Base-by-base conservation (phyloP, 1,140 invertebrate species). In the Formica exsecta region DNA sequence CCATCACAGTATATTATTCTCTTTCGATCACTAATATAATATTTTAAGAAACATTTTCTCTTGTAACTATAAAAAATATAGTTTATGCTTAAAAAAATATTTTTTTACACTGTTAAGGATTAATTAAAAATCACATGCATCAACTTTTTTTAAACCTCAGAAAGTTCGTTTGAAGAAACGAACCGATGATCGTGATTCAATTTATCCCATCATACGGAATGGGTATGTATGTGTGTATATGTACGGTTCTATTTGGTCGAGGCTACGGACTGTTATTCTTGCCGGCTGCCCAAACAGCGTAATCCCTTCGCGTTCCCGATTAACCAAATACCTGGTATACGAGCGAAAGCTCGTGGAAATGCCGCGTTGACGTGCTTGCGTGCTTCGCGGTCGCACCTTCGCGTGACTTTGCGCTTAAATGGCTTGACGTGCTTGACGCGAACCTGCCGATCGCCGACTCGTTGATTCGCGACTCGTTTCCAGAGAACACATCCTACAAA, bases 351-450 rank as follows among this genome's bases (percentile, higher is more conserved):
- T 74, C 65, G 51, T 38, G 74, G 79, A 86, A 87, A 86, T 86
- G 51, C 83, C 62, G 80, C 83, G 71, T 77, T 83, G 85, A 87
- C 86, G 84, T 85, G 83, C 65, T 92, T 70, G 92, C 89, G 91
- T 91, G 91, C 61, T 85, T 85, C 86, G 87, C 70, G 89, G 87
- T 90, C 87, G 86, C 77, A 86, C 65, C 88, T 87, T 94, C 88
- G 93, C 93, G 91, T 93, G 93, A 94, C 90, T 89, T 86, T 85
- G 32, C 36, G 84, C 80, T 90, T 86, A 91, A 92, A 90, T 86
- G 74, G 66, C 84, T 74, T 79, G 87, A 86, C 83, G 77, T 83
- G 86, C 90, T 91, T 91, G 90, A 88, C 89, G 77, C 86, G 80
- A 48, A 66, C 65, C 51, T 70, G 79, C 74, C 88, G 85, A 93